Evolutionary conservation across 1,140 invertebrate species (phyloP), one percentile per base, ranked within the genome.

Genomic region (Bombus sibiricus): DNA sequence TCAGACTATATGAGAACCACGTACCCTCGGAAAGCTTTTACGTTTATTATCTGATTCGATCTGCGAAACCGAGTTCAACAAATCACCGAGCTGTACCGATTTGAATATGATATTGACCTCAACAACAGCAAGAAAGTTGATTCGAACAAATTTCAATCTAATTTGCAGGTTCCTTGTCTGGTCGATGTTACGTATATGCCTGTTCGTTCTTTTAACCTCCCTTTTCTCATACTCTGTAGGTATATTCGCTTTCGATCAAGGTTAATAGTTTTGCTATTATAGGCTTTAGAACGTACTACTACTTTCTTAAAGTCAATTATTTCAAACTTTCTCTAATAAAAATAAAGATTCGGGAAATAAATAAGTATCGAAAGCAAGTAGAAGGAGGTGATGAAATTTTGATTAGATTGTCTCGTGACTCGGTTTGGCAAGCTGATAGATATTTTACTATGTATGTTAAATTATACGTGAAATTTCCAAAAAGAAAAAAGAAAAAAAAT

Each of bases 111-210:
- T 25, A 75, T 75, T 53, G 66, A 41, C 28, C 59, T 34, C 13
- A 12, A n/a, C 13, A 12, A 22, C 43, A 47, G 43, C 15, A 22
- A 37, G 47, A 12, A 74, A n/a, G 57, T 74, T 43, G 39, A 74
- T 75, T 82, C 53, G 57, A 12, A 82, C 66, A 76, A 83, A 39
- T 53, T 83, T 22, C 25, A 25, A 66, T 75, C 53, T 59, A 83
- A 64, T 83, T 83, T 53, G 41, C 41, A 1, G 32, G 43, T 5
- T 32, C 12, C 6, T 39, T 1, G 8, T 66, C 32, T 3, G n/a
- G 22, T 25, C 13, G 18, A 22, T 25, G 15, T 81, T 41, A 25
- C 10, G 25, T 15, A 32, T 43, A 47, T 47, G 5, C 43, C 15
- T 47, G 43, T 47, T 47, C 22, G 5, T 69, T 28, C 59, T 10